These are phyloP conservation scores for Promerops cafer DNA, from an alignment of 2,113 vertebrate species.

Conservation along the genomic window DNA sequence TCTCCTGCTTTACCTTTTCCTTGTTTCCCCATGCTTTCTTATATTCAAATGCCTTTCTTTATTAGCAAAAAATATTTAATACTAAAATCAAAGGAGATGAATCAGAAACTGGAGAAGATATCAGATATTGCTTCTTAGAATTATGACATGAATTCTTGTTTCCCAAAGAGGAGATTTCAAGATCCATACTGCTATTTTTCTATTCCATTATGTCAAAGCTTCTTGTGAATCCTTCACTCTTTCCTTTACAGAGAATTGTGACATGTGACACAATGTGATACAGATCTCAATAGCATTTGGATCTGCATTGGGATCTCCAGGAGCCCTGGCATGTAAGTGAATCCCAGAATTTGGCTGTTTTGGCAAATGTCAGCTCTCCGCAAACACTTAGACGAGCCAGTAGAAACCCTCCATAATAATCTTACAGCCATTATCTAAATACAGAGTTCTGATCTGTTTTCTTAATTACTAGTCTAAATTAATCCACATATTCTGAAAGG, in stretches of 20 bases:
- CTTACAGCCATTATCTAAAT: background rate
- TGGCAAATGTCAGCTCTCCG: background rate
- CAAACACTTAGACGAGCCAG: background rate
- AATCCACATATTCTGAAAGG: background rate
- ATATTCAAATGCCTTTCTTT: background rate
- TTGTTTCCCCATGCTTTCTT: background rate
- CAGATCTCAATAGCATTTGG: background rate
- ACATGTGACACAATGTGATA: background rate
- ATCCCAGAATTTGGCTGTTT: background rate
- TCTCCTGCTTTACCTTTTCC: background rate
- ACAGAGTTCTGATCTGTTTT: background rate
- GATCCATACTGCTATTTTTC: background rate
- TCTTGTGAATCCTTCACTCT: background rate
- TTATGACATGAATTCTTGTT: background rate
- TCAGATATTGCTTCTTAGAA: background rate
- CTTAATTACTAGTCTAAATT: background rate
- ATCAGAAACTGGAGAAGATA: background rate
- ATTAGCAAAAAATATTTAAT: background rate
- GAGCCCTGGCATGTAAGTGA: background rate
- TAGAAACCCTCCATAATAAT: background rate
- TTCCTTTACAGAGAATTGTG: background rate
- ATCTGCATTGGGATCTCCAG: background rate
- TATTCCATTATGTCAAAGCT: rapidly evolving
- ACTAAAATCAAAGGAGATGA: background rate
- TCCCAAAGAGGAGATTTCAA: background rate